Conservation (phyloP, 2,797 vertebrate species). For the Sebastes trivittatus region DNA sequence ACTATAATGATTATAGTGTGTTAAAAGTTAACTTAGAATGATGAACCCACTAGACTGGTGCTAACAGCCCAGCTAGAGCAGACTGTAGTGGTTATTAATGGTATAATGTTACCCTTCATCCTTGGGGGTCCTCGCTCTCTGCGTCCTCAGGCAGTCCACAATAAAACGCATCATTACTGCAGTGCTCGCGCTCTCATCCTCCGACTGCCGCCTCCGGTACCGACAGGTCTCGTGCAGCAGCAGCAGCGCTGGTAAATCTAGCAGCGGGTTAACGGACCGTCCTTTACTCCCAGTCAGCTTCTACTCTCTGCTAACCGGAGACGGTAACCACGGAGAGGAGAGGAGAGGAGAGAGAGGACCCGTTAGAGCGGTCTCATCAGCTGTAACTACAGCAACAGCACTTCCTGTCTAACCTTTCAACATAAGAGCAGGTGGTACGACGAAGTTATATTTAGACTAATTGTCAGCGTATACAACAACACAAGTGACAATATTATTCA, state of each 20-base stretch:
- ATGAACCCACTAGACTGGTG: too few species aligned
- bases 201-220: background rate
- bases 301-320: background rate
- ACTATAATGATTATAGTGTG: too few species aligned
- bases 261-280: background rate
- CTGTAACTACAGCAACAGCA: background rate
- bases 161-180: conserved; percentile 67
- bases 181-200: conserved; percentile 43
- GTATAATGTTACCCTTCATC: conserved; percentile 23
- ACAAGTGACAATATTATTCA: background rate
- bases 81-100: background rate
- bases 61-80: too few species aligned
- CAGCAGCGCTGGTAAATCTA: background rate
- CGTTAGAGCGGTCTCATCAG: background rate
- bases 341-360: too few species aligned
- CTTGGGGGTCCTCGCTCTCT: conserved; percentile 1
- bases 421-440: background rate
- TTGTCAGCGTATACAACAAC: background rate
- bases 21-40: too few species aligned
- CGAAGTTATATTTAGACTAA: too few species aligned
- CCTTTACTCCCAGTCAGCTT: background rate
- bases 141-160: conserved; percentile 57
- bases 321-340: background rate
- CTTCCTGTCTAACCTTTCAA: background rate
- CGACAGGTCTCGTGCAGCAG: background rate